Conservation (phyloP, 1,140 invertebrate species). For the Potamilus streckersoni region DNA sequence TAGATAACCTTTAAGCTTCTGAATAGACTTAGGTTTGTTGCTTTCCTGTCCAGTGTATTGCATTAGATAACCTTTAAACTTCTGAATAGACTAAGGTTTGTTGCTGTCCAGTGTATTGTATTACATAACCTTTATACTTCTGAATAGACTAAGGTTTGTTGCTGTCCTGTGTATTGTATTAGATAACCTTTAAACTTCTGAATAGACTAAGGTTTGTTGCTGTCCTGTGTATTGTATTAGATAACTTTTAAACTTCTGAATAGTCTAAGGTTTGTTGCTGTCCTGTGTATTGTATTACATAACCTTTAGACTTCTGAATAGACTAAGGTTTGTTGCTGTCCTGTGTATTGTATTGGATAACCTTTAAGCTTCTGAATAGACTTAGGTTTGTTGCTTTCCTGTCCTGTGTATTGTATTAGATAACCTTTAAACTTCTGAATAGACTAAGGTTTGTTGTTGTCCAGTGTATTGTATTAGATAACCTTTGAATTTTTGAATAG, state of each 20-base stretch:
- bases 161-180: background rate
- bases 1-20: background rate
- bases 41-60: background rate
- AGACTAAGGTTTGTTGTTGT: constrained; percentile 77
- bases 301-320: constrained; percentile 77
- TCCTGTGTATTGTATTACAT: background rate
- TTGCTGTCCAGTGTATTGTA: background rate
- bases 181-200: constrained; percentile 59
- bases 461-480: background rate
- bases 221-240: background rate
- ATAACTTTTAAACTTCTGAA: background rate
- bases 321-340: constrained; percentile 75
- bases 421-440: constrained; percentile 74
- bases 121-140: background rate
- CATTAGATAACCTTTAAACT: background rate
- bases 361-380: background rate
- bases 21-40: background rate
- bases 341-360: background rate
- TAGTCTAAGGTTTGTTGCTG: background rate
- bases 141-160: background rate
- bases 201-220: constrained; percentile 81
- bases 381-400: background rate
- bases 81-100: constrained; percentile 85
- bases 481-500: background rate
- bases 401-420: background rate